A percentile compares a stretch with the other conserved stretches of the same genome.
These are phyloP conservation scores for Drosophila leonis DNA, from an alignment of 2,888 invertebrate genomes.

Conservation along the genomic window DNA sequence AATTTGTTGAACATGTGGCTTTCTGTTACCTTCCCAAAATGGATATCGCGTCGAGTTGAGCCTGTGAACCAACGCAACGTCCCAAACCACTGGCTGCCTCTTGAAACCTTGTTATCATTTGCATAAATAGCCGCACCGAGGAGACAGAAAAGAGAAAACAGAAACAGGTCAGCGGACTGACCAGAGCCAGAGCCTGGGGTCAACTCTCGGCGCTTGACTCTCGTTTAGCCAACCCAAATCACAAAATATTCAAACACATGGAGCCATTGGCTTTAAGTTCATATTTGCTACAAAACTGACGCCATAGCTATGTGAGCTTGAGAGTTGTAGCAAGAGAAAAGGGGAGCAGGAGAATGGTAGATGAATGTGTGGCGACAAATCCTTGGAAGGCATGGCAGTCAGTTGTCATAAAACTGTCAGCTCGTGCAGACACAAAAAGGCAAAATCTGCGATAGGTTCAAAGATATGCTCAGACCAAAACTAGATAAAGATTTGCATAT, in stretches of 20 bases:
- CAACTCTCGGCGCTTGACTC: constrained; percentile 16
- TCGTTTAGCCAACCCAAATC: constrained; percentile 65
- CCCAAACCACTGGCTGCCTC: constrained; percentile 11
- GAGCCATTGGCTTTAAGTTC: constrained; percentile 63
- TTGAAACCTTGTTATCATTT: constrained; percentile 45
- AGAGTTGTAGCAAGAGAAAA: background rate
- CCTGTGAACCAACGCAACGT: constrained; percentile 16
- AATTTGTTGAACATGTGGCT: constrained; percentile 4
- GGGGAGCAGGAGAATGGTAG: background rate
- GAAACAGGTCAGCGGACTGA: constrained; percentile 49
- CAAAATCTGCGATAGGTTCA: constrained; percentile 60
- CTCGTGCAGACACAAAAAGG: constrained; percentile 47
- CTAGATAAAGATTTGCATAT: constrained; percentile 49
- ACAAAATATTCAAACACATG: constrained; percentile 66
- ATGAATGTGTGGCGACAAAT: background rate
- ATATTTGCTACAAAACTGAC: constrained; percentile 36
- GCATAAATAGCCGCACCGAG: constrained; percentile 46
- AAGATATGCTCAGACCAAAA: constrained; percentile 50
- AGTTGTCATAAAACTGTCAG: constrained; percentile 75
- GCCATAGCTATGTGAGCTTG: background rate
- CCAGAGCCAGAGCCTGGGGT: constrained; percentile 31
- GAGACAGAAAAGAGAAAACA: constrained; percentile 19
- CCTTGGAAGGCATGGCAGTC: constrained; percentile 28
- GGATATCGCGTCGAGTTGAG: background rate
- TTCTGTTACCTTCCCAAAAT: background rate